These are phyloP conservation scores for Aphelinus certus DNA, from an alignment of 1,140 invertebrate genomes.

Conservation along the genomic window DNA sequence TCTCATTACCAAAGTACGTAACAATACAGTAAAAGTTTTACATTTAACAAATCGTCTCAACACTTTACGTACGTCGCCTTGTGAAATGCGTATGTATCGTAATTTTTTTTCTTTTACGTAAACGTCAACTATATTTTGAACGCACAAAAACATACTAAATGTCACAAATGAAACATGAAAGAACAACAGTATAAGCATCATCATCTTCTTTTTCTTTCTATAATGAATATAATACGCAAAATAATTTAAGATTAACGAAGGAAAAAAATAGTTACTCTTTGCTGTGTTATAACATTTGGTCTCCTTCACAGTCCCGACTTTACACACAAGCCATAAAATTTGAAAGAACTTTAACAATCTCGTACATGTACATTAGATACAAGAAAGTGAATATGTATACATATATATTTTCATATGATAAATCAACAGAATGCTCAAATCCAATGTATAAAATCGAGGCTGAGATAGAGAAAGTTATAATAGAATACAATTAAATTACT, in stretches of 20 bases:
- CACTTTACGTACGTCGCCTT: conserved; percentile 37
- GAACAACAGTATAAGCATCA: conserved; percentile 30
- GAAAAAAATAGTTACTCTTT: conserved; percentile 25
- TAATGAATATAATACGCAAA: conserved; percentile 12
- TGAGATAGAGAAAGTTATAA: background rate
- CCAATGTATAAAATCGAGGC: conserved; percentile 23
- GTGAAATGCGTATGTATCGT: conserved; percentile 36
- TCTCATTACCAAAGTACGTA: conserved; percentile 38
- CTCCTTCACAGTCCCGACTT: conserved; percentile 23
- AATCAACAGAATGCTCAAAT: conserved; percentile 5
- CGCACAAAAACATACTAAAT: conserved; percentile 37
- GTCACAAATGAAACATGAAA: conserved; percentile 39
- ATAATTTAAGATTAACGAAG: conserved; percentile 25
- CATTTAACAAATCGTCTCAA: conserved; percentile 37
- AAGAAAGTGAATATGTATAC: conserved; percentile 13
- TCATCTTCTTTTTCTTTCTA: background rate
- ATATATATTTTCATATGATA: conserved; percentile 2
- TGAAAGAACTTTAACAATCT: conserved; percentile 17
- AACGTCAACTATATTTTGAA: conserved; percentile 26
- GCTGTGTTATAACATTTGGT: conserved; percentile 27
- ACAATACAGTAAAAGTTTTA: conserved; percentile 42
- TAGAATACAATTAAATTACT: conserved; percentile 29
- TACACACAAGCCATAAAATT: conserved; percentile 20
- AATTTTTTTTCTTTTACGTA: conserved; percentile 20
- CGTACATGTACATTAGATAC: background rate